Base-by-base conservation (phyloP, 2,888 invertebrate species). In the Drosophila meridionalis region DNA sequence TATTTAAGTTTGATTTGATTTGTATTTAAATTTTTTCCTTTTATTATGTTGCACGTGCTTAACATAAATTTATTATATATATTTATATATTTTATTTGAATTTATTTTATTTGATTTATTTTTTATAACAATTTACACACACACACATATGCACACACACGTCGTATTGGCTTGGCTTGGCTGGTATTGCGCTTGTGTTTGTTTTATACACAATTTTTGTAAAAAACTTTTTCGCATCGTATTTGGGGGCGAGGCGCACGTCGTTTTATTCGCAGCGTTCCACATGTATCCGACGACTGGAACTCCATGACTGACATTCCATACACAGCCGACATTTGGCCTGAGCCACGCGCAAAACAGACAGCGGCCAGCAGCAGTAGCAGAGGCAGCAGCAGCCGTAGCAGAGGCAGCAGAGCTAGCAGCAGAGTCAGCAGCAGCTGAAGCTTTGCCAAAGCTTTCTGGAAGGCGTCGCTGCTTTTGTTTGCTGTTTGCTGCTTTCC, bases 221-320 rank as follows among this genome's bases (percentile, higher is more conserved):
- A 78, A 68, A 78, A 78, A 74, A 78, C 82, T 87, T 84, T 83
- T 87, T 83, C 87, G 87, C 84, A 82, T 83, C 80, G 87, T 82
- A 73, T 69, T 72, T 72, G 66, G 61, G 79, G 78, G 76, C 78
- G 78, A 78, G 85, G 76, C 89, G 90, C 91, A 81, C 77, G 58
- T 73, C 72, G 57, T 68, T 78, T 78, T 87, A 83, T 74, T 83
- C 75, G 84, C 75, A 87, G 84, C 82, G 91, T 91, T 91, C 92
- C 91, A 90, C 91, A 90, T 90, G 87, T 87, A 92, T 92, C 92
- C 92, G 91, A 91, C 92, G 91, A 92, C 92, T 92, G 92, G 92
- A 92, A 92, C 92, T 92, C 92, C 92, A 92, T 92, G 91, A 92
- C 92, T 92, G 91, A 92, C 83, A 83, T 82, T 86, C 69, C 69